phyloP scores from a whole-genome alignment of 2,888 invertebrate genomes.

The Coelogynopora nodosa region DNA sequence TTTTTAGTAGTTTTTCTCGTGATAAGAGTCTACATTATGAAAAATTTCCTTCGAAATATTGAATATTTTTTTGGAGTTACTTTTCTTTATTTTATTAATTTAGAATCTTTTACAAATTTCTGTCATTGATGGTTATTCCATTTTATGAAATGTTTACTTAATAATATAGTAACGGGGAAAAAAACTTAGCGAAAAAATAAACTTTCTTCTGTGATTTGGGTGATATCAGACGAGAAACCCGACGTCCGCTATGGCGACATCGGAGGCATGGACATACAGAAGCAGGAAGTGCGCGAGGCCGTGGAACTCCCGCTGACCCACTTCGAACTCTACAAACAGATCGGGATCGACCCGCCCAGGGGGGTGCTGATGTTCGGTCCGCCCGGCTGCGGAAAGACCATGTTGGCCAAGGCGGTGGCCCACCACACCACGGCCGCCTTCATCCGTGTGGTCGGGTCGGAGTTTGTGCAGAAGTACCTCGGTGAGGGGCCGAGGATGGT shows the following conservation, averaged over 20 bases:
- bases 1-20: no score
- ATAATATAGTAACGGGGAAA: no score
- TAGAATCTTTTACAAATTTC: no score
- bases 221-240: slow-evolving; percentile 97
- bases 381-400: slow-evolving; percentile 97
- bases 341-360: slow-evolving; percentile 93
- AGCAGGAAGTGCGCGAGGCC: slow-evolving; percentile 96
- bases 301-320: slow-evolving; percentile 96
- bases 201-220: no score
- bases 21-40: no score
- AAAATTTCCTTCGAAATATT: no score
- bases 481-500: slow-evolving; percentile 99
- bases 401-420: slow-evolving; percentile 97
- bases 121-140: no score
- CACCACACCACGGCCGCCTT: slow-evolving; percentile 98
- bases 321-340: slow-evolving; percentile 93
- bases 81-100: no score
- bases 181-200: no score
- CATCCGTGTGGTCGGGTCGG: slow-evolving; percentile 95
- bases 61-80: no score
- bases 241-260: slow-evolving; percentile 95
- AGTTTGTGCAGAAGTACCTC: slow-evolving; percentile 97
- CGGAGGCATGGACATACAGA: slow-evolving; percentile 99
- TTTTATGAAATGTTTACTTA: no score
- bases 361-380: slow-evolving; percentile 98